These are phyloP conservation scores for Hyla sarda DNA, from an alignment of 2,113 vertebrate species.

Conservation along the genomic window DNA sequence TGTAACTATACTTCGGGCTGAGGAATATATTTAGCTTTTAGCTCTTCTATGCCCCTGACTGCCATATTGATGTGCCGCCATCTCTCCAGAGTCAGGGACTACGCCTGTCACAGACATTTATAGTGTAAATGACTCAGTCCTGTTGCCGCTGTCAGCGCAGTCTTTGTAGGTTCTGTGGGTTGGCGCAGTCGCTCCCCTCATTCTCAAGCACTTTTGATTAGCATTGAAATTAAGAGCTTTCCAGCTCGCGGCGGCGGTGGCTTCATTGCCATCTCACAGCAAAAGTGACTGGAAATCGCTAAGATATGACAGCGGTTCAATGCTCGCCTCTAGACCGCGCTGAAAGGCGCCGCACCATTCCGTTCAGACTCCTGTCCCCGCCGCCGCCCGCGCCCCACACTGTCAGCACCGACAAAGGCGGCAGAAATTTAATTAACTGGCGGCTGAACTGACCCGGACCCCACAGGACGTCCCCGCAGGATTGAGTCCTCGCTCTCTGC, in stretches of 20 bases:
- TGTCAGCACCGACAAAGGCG: constrained; percentile 25
- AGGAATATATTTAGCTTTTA: no score
- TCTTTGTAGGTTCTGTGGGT: neutral
- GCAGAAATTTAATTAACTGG: constrained; percentile 46
- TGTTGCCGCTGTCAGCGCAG: neutral
- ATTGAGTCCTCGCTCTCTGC: neutral
- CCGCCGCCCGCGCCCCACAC: neutral
- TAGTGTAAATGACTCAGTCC: neutral
- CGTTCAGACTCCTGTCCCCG: constrained; percentile 8
- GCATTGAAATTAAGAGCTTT: constrained; percentile 53
- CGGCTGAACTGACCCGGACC: constrained; percentile 10
- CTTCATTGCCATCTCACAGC: neutral
- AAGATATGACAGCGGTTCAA: constrained; percentile 34
- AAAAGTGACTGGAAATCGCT: constrained; percentile 52
- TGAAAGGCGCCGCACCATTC: neutral
- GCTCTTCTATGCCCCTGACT: no score
- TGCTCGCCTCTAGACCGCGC: constrained; percentile 16
- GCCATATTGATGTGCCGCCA: no score
- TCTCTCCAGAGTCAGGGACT: no score
- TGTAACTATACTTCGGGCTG: no score
- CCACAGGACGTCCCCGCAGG: neutral
- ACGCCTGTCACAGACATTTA: neutral
- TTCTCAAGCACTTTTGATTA: constrained; percentile 21
- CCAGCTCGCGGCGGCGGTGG: neutral
- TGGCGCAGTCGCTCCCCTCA: neutral